phyloP scores from a whole-genome alignment of 2,888 invertebrate species.

The Polyommatus icarus region DNA sequence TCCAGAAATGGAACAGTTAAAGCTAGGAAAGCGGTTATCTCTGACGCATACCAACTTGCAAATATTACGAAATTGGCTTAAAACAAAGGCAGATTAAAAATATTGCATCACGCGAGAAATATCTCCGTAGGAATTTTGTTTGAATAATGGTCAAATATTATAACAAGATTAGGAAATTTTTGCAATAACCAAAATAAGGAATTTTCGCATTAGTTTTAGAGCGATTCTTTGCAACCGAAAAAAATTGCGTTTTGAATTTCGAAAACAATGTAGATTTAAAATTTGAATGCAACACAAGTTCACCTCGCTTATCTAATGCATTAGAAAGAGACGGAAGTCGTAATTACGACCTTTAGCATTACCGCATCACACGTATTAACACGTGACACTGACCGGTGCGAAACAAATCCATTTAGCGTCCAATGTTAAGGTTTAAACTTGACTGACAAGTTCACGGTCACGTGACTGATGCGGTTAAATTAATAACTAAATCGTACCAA shows the following conservation, averaged over 20 bases:
- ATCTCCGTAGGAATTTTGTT: constrained; percentile 8
- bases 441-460: constrained; percentile 27
- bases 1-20: constrained; percentile 3
- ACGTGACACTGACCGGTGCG: constrained; percentile 5
- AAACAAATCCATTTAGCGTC: constrained; percentile 33
- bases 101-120: constrained; percentile 19
- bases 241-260: not conserved
- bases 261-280: too few relatives aligned
- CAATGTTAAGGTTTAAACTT: constrained; percentile 39
- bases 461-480: not conserved
- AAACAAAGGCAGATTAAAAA: constrained; percentile 19
- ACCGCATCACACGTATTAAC: not conserved
- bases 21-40: constrained; percentile 27
- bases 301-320: constrained; percentile 2
- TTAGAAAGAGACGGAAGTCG: constrained; percentile 1
- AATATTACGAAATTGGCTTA: constrained; percentile 29
- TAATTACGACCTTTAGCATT: not conserved
- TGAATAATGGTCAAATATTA: not conserved
- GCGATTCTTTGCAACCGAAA: not conserved
- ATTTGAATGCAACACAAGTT: not conserved
- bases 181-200: not conserved
- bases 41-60: constrained; percentile 21
- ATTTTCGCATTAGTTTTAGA: not conserved
- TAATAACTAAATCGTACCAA: not conserved
- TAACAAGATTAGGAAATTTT: constrained; percentile 8